Conservation (phyloP, 2,888 invertebrate genomes). For the Furcula furcula region DNA sequence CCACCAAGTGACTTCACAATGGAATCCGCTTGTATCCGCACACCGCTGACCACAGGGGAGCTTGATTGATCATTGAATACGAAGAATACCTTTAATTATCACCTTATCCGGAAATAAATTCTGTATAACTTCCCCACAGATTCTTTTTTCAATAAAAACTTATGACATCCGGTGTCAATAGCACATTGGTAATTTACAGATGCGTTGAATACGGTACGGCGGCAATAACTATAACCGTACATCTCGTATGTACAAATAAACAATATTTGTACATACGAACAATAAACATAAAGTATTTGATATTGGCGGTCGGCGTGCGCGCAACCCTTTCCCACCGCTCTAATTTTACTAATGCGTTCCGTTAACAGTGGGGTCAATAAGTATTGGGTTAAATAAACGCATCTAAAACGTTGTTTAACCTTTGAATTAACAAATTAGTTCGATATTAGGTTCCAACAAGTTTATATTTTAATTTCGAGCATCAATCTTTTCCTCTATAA, state of each 20-base stretch:
- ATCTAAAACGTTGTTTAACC: slow-evolving; percentile 62
- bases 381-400: slow-evolving; percentile 65
- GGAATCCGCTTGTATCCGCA: slow-evolving; percentile 42
- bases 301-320: slow-evolving; percentile 41
- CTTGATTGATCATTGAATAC: slow-evolving; percentile 58
- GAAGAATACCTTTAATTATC: slow-evolving; percentile 65
- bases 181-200: slow-evolving; percentile 23
- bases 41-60: slow-evolving; percentile 55
- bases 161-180: not conserved
- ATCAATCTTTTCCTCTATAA: no score
- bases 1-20: slow-evolving; percentile 49
- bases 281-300: slow-evolving; percentile 77
- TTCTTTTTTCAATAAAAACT: slow-evolving; percentile 8
- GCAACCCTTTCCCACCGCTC: slow-evolving; percentile 80
- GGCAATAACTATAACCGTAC: slow-evolving; percentile 71
- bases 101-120: slow-evolving; percentile 35
- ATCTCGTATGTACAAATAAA: slow-evolving; percentile 76
- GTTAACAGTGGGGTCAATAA: slow-evolving; percentile 64
- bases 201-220: slow-evolving; percentile 43
- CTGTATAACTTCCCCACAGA: slow-evolving; percentile 13
- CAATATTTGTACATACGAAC: slow-evolving; percentile 81
- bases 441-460: slow-evolving; percentile 31
- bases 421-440: slow-evolving; percentile 62
- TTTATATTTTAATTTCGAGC: slow-evolving; percentile 10
- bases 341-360: slow-evolving; percentile 78